These are phyloP conservation scores for Drosophila rufa DNA, from an alignment of 1,140 invertebrate species.

Conservation along the genomic window DNA sequence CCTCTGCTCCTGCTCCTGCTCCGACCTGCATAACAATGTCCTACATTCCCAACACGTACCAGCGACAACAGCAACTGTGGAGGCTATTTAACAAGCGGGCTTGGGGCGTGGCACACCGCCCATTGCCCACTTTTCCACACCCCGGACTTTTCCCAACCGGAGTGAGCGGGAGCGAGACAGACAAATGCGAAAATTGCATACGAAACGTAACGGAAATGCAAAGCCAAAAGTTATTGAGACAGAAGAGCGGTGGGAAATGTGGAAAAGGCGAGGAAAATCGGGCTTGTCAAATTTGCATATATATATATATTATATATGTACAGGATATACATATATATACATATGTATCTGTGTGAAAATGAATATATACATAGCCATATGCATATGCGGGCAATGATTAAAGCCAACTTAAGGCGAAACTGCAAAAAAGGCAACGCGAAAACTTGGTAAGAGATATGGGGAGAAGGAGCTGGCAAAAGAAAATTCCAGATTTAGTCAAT, in stretches of 20 bases:
- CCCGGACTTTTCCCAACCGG: not conserved
- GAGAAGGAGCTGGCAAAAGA: conserved; percentile 9
- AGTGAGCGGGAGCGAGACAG: conserved; percentile 26
- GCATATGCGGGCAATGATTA: conserved; percentile 48
- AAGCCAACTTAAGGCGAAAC: conserved; percentile 56
- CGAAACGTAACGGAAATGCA: conserved; percentile 68
- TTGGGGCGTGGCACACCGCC: conserved; percentile 24
- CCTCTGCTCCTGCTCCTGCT: conserved; percentile 23
- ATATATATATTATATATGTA: not conserved
- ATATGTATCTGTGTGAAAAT: not conserved
- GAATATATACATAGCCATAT: not conserved
- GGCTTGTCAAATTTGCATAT: conserved; percentile 41
- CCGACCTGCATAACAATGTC: conserved; percentile 77
- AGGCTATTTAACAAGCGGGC: conserved; percentile 69
- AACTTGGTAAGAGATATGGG: conserved; percentile 35
- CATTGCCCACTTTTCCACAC: not conserved
- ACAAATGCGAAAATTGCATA: conserved; percentile 78
- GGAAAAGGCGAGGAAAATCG: conserved; percentile 14
- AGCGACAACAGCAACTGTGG: conserved; percentile 48
- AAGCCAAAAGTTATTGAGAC: conserved; percentile 69
- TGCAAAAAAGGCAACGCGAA: conserved; percentile 42
- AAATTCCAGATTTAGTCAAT: not conserved
- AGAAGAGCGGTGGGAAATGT: conserved; percentile 20
- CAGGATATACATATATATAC: not conserved
- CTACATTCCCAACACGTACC: conserved; percentile 80